These are phyloP conservation scores for Mesitornis unicolor DNA, from an alignment of 2,113 vertebrate species.

Conservation along the genomic window DNA sequence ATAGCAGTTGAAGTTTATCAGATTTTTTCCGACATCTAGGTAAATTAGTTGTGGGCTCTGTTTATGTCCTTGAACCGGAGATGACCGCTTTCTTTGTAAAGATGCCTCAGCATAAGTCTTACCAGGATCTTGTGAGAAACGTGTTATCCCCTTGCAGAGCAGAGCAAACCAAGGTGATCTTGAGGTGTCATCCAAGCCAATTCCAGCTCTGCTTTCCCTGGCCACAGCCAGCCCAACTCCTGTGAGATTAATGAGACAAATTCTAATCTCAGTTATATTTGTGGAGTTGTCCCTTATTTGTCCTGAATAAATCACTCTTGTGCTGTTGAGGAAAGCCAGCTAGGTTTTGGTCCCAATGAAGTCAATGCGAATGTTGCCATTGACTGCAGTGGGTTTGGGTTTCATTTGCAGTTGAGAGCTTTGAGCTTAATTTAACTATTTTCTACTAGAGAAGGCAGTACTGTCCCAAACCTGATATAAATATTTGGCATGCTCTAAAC, in stretches of 20 bases:
- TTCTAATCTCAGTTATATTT: not conserved
- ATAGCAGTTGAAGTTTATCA: not conserved
- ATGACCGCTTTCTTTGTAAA: not conserved
- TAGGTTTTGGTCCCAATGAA: slow-evolving; percentile 18
- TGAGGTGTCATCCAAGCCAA: not conserved
- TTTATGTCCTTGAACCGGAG: not conserved
- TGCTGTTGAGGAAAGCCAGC: not conserved
- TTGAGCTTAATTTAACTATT: not conserved
- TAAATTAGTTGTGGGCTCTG: not conserved
- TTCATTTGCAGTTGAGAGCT: not conserved
- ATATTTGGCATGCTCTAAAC: not conserved
- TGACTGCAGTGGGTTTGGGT: not conserved
- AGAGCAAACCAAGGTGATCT: not conserved
- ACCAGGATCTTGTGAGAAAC: not conserved
- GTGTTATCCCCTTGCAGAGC: not conserved
- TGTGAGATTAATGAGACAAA: not conserved
- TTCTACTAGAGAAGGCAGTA: not conserved
- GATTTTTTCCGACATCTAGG: not conserved
- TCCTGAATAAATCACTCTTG: not conserved
- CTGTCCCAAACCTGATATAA: not conserved
- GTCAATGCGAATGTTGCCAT: not conserved
- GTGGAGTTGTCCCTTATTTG: not conserved
- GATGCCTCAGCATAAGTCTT: not conserved
- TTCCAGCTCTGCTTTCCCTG: not conserved
- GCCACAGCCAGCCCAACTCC: not conserved